Evolutionary conservation across 2,113 vertebrate species (phyloP).

Genomic region (Psephotus haematonotus): DNA sequence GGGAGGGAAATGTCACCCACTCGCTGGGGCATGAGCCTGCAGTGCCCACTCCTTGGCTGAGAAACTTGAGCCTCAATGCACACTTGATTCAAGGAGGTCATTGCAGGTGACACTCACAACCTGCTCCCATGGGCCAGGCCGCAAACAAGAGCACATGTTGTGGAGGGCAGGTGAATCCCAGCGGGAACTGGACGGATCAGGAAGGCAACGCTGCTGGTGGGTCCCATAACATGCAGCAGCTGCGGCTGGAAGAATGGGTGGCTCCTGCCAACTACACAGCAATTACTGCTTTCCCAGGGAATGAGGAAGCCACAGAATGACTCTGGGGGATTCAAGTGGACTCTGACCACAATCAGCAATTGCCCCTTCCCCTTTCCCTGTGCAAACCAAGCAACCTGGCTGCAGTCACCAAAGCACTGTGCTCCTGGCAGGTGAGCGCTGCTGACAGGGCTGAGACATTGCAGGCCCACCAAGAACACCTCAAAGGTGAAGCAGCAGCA

Average conservation of each 20-base stretch:
- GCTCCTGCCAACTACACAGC: background rate
- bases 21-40: background rate
- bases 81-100: background rate
- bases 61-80: background rate
- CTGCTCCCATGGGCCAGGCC: background rate
- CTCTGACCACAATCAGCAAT: constrained; percentile 39
- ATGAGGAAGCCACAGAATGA: constrained; percentile 26
- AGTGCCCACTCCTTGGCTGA: background rate
- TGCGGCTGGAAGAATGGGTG: background rate
- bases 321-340: background rate
- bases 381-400: background rate
- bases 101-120: rapidly evolving
- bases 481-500: background rate
- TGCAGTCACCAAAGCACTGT: background rate
- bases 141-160: background rate
- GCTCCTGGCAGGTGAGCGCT: background rate
- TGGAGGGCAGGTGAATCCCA: background rate
- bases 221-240: background rate
- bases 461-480: background rate
- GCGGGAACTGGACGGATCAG: background rate
- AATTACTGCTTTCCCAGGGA: constrained; percentile 25
- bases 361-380: background rate
- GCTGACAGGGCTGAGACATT: rapidly evolving
- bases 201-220: background rate
- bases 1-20: background rate